Conservation (phyloP, 2,113 vertebrate species). For the Varanus komodoensis region DNA sequence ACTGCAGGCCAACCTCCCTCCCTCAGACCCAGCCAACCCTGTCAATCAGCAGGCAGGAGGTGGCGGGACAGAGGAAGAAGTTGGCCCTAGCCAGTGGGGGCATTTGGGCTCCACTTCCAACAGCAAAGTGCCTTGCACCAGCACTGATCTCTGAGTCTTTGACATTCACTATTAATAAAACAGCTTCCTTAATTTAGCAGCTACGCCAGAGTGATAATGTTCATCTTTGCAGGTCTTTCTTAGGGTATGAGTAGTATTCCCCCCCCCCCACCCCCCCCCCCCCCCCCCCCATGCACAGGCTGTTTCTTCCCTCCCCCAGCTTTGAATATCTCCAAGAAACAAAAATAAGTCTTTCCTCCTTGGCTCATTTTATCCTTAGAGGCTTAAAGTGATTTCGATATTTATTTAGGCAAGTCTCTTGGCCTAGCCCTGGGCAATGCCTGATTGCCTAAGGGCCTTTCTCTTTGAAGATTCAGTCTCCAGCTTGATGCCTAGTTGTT, state of each 20-base stretch:
- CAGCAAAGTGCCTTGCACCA: background rate
- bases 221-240: background rate
- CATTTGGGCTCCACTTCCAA: background rate
- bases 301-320: background rate
- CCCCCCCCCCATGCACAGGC: no score
- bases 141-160: background rate
- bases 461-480: slow-evolving; percentile 23
- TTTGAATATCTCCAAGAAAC: background rate
- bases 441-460: slow-evolving; percentile 31
- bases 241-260: background rate
- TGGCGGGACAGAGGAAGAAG: background rate
- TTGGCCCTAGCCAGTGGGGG: background rate
- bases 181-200: background rate
- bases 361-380: slow-evolving; percentile 20
- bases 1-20: background rate
- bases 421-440: slow-evolving; percentile 22
- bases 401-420: slow-evolving; percentile 41
- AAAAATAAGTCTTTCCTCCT: slow-evolving; percentile 5
- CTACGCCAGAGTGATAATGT: background rate
- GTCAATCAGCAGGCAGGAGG: background rate
- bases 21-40: background rate
- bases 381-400: slow-evolving; percentile 23
- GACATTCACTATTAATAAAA: background rate
- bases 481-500: slow-evolving; percentile 26
- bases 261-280: background rate